A percentile compares a stretch with the other conserved stretches of the same genome.
phyloP scores from a whole-genome alignment of 2,888 invertebrate genomes.

The Ptilodon capucinus region DNA sequence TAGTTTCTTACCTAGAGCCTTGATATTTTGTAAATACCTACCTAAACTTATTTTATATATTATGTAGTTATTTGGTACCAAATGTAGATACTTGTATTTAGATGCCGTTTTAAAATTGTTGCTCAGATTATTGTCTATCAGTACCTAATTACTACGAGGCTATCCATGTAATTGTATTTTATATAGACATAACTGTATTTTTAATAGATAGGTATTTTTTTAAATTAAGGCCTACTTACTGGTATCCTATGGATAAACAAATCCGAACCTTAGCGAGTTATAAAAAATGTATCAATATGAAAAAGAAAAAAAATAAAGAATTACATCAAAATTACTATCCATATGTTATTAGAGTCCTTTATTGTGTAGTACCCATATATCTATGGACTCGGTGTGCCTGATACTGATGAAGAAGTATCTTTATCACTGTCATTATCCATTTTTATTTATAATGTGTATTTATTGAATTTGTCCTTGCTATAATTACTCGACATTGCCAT shows the following conservation, averaged over 20 bases:
- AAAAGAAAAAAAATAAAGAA: slow-evolving; percentile 47
- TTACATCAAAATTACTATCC: slow-evolving; percentile 38
- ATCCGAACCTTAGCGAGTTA: slow-evolving; percentile 51
- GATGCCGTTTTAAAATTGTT: slow-evolving; percentile 29
- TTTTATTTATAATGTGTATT: too few relatives aligned
- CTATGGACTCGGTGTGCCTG: too few relatives aligned
- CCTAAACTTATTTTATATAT: slow-evolving; percentile 12
- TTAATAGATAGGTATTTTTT: slow-evolving; percentile 59
- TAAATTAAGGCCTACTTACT: slow-evolving; percentile 43
- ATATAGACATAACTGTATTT: slow-evolving; percentile 56
- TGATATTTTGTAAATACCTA: slow-evolving; percentile 3
- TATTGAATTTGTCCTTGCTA: too few relatives aligned
- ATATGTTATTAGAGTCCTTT: too few relatives aligned
- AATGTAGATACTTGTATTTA: slow-evolving; percentile 13
- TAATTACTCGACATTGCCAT: too few relatives aligned
- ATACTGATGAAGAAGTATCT: too few relatives aligned
- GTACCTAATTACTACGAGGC: slow-evolving; percentile 29
- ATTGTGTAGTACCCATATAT: too few relatives aligned
- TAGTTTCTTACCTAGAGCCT: slow-evolving; percentile 13
- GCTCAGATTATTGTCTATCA: slow-evolving; percentile 40
- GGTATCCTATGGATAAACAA: slow-evolving; percentile 38
- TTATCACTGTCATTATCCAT: too few relatives aligned
- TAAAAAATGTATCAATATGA: slow-evolving; percentile 54
- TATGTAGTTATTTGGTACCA: slow-evolving; percentile 16
- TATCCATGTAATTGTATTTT: slow-evolving; percentile 50